Conservation (phyloP, 2,113 vertebrate genomes). For the Pollimyrus isidori region DNA sequence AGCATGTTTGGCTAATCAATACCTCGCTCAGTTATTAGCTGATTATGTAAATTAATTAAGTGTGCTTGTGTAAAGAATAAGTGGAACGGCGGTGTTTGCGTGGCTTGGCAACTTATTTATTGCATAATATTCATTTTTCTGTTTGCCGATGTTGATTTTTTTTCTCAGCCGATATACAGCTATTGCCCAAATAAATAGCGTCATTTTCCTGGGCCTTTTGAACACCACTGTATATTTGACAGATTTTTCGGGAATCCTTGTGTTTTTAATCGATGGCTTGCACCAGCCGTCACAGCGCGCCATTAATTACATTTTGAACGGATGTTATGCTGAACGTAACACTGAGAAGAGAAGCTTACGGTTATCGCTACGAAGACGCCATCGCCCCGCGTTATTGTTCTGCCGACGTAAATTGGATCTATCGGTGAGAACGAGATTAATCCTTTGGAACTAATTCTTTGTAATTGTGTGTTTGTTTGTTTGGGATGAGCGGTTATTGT, state of each 20-base stretch:
- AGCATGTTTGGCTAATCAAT: neutral
- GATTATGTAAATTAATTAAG: neutral
- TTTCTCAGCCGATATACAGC: neutral
- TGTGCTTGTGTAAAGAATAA: neutral
- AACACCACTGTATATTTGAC: neutral
- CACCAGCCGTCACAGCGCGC: neutral
- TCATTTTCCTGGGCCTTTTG: neutral
- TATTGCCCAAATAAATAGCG: neutral
- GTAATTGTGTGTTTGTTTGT: slow-evolving; percentile 1
- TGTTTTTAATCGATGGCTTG: neutral
- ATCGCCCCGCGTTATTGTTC: neutral
- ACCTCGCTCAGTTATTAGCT: neutral
- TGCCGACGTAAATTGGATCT: neutral
- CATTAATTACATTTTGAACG: neutral
- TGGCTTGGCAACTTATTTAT: neutral
- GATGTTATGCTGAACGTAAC: neutral
- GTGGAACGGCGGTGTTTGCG: neutral
- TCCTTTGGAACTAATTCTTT: neutral
- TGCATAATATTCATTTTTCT: neutral
- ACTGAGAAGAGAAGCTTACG: neutral
- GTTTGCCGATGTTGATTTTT: neutral
- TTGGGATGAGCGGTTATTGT: neutral
- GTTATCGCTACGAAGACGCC: neutral
- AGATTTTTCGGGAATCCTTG: neutral
- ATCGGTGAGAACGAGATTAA: neutral